Conservation (phyloP, 2,797 vertebrate genomes). For the Jordanella pulchra region DNA sequence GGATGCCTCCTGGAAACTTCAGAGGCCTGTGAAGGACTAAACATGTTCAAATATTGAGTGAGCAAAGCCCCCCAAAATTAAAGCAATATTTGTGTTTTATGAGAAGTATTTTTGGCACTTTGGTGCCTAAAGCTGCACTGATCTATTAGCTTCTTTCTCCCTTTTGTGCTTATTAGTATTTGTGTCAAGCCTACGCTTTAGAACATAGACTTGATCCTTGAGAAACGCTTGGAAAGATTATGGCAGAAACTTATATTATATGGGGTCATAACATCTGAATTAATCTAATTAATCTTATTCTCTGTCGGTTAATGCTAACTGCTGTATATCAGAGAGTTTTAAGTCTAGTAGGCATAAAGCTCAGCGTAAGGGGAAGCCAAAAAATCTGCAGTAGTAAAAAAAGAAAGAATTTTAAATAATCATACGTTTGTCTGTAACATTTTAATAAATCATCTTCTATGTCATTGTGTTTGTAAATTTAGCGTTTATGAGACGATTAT, state of each 20-base stretch:
- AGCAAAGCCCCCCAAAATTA: slow-evolving; percentile 6
- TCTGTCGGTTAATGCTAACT: neutral
- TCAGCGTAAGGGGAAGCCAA: neutral
- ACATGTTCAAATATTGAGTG: slow-evolving; percentile 43
- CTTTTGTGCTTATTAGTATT: neutral
- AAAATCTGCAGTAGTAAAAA: neutral
- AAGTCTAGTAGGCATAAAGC: neutral
- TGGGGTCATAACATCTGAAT: neutral
- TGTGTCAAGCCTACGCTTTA: neutral
- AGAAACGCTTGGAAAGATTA: neutral
- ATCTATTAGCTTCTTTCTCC: slow-evolving; percentile 25
- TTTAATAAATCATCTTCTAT: no score
- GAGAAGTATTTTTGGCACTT: slow-evolving; percentile 1
- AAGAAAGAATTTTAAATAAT: neutral
- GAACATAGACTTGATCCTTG: neutral
- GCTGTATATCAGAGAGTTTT: neutral
- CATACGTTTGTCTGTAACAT: no score
- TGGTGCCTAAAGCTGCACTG: slow-evolving; percentile 15
- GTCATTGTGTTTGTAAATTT: no score
- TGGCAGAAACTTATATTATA: neutral
- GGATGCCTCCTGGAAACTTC: slow-evolving; percentile 35
- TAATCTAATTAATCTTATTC: neutral
- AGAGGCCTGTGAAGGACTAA: slow-evolving; percentile 37
- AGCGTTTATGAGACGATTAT: neutral
- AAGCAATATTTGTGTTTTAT: slow-evolving; percentile 47